Conservation (phyloP, 1,140 invertebrate species). For the Stenopsyche tienmushanensis region DNA sequence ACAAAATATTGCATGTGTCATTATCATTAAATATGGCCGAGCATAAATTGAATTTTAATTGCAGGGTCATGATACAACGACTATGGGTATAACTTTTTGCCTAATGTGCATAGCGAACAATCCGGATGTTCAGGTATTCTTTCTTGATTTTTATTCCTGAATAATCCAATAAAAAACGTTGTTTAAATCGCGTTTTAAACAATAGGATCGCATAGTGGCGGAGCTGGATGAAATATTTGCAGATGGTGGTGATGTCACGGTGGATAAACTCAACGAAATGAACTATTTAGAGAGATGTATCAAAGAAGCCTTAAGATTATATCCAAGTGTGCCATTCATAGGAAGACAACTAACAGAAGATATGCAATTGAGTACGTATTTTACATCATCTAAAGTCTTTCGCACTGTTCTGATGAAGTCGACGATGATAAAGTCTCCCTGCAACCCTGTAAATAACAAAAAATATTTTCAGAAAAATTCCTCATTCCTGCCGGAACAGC, state of each 20-base stretch:
- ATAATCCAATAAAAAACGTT: constrained; percentile 64
- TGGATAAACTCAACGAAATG: constrained; percentile 60
- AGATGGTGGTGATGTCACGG: constrained; percentile 67
- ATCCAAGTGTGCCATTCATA: constrained; percentile 64
- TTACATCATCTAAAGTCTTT: constrained; percentile 10
- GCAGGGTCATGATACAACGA: constrained; percentile 46
- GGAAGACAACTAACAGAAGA: constrained; percentile 50
- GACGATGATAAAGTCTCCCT: no score
- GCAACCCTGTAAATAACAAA: no score
- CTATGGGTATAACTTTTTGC: constrained; percentile 38
- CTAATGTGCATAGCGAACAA: constrained; percentile 42
- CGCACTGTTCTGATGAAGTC: no score
- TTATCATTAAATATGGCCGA: no score
- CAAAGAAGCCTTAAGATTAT: no score
- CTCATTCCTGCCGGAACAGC: constrained; percentile 17
- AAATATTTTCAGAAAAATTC: constrained; percentile 27
- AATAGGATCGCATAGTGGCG: constrained; percentile 59
- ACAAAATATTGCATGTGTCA: no score
- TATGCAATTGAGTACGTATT: constrained; percentile 47
- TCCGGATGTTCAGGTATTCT: constrained; percentile 40
- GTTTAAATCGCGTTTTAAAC: constrained; percentile 55
- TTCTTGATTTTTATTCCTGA: constrained; percentile 41
- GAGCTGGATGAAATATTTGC: constrained; percentile 60
- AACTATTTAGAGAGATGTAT: no score
- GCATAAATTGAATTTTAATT: no score